Evolutionary conservation across 2,797 vertebrate species (phyloP).

Genomic region (Muscicapa striata): DNA sequence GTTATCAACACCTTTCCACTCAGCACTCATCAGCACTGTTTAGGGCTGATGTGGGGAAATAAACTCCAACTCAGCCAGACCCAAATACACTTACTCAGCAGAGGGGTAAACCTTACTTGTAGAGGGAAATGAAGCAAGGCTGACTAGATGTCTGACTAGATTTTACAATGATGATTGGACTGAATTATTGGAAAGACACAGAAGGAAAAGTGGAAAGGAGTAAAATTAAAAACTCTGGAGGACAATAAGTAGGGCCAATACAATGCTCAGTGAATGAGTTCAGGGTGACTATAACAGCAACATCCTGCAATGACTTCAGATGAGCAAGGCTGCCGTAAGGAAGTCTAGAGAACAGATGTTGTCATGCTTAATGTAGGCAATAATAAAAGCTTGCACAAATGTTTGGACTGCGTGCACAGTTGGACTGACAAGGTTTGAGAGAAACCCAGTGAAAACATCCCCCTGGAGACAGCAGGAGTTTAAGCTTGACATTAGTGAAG

Average conservation of each 20-base stretch:
- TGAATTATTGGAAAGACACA: neutral
- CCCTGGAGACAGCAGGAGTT: neutral
- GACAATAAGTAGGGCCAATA: neutral
- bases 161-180: neutral
- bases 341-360: constrained; percentile 5
- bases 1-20: neutral
- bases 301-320: neutral
- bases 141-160: neutral
- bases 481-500: neutral
- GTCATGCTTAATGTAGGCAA: neutral
- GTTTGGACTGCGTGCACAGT: neutral
- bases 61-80: neutral
- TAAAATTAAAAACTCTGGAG: neutral
- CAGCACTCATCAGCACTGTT: neutral
- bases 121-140: neutral
- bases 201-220: neutral
- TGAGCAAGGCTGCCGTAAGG: neutral
- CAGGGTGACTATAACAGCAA: neutral
- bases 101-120: neutral
- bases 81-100: neutral
- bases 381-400: constrained; percentile 25
- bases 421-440: constrained; percentile 15
- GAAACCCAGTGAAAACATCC: neutral
- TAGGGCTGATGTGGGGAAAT: neutral
- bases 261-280: neutral